phyloP scores from a whole-genome alignment of 2,113 vertebrate species.

The Amphiprion ocellaris region DNA sequence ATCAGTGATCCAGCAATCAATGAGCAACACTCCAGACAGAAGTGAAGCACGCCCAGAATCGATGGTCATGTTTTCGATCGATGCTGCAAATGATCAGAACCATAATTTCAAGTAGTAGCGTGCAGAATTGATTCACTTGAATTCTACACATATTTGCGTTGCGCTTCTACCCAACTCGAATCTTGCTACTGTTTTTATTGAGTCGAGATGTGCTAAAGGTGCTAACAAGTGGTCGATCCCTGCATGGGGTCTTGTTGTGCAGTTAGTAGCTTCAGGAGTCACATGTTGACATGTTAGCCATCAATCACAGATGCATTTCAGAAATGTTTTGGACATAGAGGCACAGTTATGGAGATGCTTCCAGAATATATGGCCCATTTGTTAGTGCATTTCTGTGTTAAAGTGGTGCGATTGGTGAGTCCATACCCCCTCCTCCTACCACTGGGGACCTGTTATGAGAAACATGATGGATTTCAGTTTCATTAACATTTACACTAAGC shows the following conservation, averaged over 20 bases:
- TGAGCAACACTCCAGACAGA: neutral
- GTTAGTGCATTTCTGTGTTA: slow-evolving; percentile 18
- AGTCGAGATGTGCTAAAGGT: neutral
- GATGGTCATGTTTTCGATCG: neutral
- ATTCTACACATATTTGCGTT: no score
- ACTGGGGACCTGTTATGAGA: slow-evolving; percentile 14
- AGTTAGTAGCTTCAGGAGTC: slow-evolving; percentile 26
- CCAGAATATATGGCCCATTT: neutral
- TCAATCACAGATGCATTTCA: slow-evolving; percentile 32
- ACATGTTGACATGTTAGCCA: slow-evolving; percentile 20
- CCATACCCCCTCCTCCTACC: neutral
- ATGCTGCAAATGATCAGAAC: neutral
- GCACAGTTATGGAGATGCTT: neutral
- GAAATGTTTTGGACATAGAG: neutral
- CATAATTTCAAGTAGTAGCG: neutral
- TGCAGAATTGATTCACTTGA: no score
- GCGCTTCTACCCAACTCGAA: neutral
- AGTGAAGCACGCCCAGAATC: neutral
- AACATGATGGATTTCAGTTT: slow-evolving; percentile 43
- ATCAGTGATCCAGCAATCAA: neutral
- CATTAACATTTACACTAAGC: slow-evolving; percentile 32
- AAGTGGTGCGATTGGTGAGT: neutral
- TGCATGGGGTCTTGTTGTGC: slow-evolving; percentile 18
- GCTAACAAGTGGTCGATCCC: slow-evolving; percentile 11
- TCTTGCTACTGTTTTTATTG: neutral